Conservation (phyloP, 2,888 invertebrate genomes). For the Macaria notata region DNA sequence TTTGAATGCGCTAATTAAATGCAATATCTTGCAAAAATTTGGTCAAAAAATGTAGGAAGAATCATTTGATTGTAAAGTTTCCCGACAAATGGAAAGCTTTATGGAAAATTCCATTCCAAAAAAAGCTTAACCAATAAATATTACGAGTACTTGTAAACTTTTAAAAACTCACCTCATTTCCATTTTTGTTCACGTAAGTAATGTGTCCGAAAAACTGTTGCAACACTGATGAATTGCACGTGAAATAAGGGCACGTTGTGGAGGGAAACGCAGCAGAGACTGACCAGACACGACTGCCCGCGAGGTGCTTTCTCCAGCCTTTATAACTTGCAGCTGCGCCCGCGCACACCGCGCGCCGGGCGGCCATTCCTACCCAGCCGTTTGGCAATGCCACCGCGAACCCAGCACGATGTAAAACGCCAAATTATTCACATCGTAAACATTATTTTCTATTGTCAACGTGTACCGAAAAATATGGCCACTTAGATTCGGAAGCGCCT, state of each 20-base stretch:
- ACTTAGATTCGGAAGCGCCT: conserved; percentile 43
- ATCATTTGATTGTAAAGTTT: too few species aligned
- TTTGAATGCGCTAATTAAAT: too few species aligned
- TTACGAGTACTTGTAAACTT: too few species aligned
- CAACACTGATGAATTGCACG: conserved; percentile 56
- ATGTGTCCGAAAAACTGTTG: conserved; percentile 50
- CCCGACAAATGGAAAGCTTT: too few species aligned
- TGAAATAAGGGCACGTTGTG: conserved; percentile 60
- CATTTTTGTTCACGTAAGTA: conserved; percentile 44
- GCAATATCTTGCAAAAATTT: too few species aligned
- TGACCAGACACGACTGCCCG: conserved; percentile 55
- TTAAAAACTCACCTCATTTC: conserved; percentile 63
- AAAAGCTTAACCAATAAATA: too few species aligned
- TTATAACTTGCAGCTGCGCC: conserved; percentile 64
- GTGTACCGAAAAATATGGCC: conserved; percentile 23
- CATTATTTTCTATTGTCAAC: conserved; percentile 31
- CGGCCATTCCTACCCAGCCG: conserved; percentile 59
- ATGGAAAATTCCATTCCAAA: too few species aligned
- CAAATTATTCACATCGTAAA: conserved; percentile 45
- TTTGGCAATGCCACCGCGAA: conserved; percentile 68
- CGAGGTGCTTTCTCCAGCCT: conserved; percentile 74
- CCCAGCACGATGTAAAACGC: conserved; percentile 54
- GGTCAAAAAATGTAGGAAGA: too few species aligned
- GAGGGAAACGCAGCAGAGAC: conserved; percentile 48
- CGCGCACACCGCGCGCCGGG: conserved; percentile 39